Evolutionary conservation across 2,113 vertebrate species (phyloP).

Genomic region (Ibidorhyncha struthersii): DNA sequence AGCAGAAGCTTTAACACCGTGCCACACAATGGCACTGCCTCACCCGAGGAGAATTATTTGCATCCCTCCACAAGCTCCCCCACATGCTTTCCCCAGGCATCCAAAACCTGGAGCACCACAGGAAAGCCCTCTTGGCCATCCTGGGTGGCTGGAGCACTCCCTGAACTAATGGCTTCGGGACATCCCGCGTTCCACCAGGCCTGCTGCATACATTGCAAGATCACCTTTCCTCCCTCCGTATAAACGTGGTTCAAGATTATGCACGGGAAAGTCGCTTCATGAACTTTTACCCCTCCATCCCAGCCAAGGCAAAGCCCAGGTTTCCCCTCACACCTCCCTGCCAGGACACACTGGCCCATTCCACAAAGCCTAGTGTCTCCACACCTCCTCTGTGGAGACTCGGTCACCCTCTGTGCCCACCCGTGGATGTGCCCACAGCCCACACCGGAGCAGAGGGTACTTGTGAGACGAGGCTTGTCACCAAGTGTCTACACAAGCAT

Average conservation of each 20-base stretch:
- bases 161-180: neutral
- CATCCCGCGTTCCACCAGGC: neutral
- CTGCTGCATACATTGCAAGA: neutral
- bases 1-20: neutral
- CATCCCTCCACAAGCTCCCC: neutral
- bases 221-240: neutral
- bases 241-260: neutral
- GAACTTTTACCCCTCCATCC: neutral
- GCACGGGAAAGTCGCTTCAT: fast-evolving
- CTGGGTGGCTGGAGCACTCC: neutral
- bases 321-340: neutral
- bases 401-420: neutral
- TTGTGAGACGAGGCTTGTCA: neutral
- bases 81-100: neutral
- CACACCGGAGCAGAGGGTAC: neutral
- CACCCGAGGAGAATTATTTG: neutral
- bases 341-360: neutral
- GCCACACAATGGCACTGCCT: neutral
- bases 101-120: neutral
- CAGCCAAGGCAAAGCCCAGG: neutral
- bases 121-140: neutral
- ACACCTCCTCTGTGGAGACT: neutral
- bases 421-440: fast-evolving
- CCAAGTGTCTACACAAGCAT: neutral
- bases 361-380: neutral